Evolutionary conservation across 2,113 vertebrate genomes (phyloP), one percentile per base, ranked within the genome.

Genomic region (Marmota flaviventris): DNA sequence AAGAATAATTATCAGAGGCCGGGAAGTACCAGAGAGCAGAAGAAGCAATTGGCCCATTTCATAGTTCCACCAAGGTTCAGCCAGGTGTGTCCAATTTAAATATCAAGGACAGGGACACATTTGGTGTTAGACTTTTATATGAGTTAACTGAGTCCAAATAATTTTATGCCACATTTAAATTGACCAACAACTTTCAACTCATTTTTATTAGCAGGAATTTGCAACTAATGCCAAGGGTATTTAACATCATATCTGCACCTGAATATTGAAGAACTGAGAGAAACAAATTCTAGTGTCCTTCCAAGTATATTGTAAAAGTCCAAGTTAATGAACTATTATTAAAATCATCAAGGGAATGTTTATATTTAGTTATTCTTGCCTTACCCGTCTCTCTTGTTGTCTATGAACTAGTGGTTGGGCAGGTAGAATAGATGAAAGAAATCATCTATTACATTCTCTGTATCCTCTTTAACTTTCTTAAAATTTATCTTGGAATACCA

Each of bases 111-210:
- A 87, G 34, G 32, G 17, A 76, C n/a, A 45, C 6, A 70, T 86
- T 86, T 92, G 13, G 7, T 89, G 25, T 18, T 76, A 97, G 42
- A 27, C 12, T 53, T 78, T 69, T 91, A 56, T 75, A 69, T 53
- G 56, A 24, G 16, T 24, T 89, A 53, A 85, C 3, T 51, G 45
- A 85, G 48, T 76, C 24, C 17, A 84, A 94, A 76, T 70, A 94
- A 84, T 90, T 84, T 86, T 63, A 79, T 48, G 17, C 56, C 84
- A 34, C 42, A 92, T 42, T 92, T 86, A 89, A 58, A 92, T n/a
- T 89, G 32, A 85, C 10, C 85, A 85, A 82, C 16, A 77, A 75
- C 48, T 76, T 89, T 70, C 27, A 86, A 63, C 2, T 78, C n/a
- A 75, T 73, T 69, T 75, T 93, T 85, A 75, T 63, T 76, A 89